A percentile compares a stretch with the other conserved stretches of the same genome.
Conservation (phyloP, 2,888 invertebrate species). For the Macrosoma leucophasiata region DNA sequence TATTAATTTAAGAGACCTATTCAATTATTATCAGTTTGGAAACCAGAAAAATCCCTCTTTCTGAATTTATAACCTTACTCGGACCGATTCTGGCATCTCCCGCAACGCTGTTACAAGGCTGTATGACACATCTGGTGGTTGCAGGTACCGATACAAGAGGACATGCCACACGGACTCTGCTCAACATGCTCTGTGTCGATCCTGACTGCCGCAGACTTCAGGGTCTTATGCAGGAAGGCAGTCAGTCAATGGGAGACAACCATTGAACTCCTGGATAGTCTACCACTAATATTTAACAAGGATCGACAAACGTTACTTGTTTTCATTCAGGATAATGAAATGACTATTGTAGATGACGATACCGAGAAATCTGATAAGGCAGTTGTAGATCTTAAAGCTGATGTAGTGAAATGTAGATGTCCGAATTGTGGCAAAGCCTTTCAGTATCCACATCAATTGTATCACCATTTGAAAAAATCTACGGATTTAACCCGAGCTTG, state of each 20-base stretch:
- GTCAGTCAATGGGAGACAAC: slow-evolving; percentile 40
- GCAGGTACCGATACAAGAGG: slow-evolving; percentile 52
- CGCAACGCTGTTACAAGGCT: slow-evolving; percentile 41
- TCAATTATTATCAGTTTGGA: too few species aligned
- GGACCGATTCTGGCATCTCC: too few species aligned
- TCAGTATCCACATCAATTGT: slow-evolving; percentile 38
- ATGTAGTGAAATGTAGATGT: slow-evolving; percentile 36
- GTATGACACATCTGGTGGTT: slow-evolving; percentile 58
- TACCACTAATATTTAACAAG: slow-evolving; percentile 28
- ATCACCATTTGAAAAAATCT: slow-evolving; percentile 52
- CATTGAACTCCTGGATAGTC: slow-evolving; percentile 35
- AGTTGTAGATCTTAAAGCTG: slow-evolving; percentile 7
- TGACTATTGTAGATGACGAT: slow-evolving; percentile 33
- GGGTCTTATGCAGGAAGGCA: slow-evolving; percentile 41
- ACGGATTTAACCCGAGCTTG: slow-evolving; percentile 50
- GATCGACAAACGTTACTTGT: slow-evolving; percentile 31
- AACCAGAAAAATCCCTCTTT: too few species aligned
- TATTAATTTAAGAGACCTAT: too few species aligned
- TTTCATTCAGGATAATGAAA: slow-evolving; percentile 34
- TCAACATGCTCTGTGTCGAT: slow-evolving; percentile 43
- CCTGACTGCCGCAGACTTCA: slow-evolving; percentile 47
- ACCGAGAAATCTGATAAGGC: slow-evolving; percentile 8
- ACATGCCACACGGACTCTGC: slow-evolving; percentile 55
- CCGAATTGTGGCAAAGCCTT: slow-evolving; percentile 50
- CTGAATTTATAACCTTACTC: too few species aligned